Percentiles rank a stretch among this genome's conserved stretches.
Conservation (phyloP, 2,888 invertebrate species). For the Nebria brevicollis region DNA sequence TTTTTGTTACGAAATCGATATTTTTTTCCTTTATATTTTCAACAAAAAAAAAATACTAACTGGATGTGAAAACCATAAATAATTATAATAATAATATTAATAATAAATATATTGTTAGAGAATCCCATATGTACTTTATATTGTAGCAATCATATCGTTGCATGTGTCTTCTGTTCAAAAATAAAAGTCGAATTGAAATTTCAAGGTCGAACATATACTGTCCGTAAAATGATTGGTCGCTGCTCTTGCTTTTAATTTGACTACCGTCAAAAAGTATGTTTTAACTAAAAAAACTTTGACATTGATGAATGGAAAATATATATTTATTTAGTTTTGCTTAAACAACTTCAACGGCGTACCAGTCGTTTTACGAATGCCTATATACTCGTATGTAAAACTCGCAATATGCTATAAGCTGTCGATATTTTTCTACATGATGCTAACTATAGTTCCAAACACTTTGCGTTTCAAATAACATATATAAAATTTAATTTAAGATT, state of each 20-base stretch:
- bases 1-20: not conserved
- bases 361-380: constrained; percentile 20
- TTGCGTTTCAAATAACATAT: not conserved
- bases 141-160: constrained; percentile 34
- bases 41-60: constrained; percentile 32
- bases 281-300: too few relatives aligned
- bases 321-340: not conserved
- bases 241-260: not conserved
- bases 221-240: not conserved
- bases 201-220: constrained; percentile 31
- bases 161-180: constrained; percentile 32
- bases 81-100: constrained; percentile 26
- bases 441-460: not conserved
- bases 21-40: constrained; percentile 39
- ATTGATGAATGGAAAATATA: too few relatives aligned
- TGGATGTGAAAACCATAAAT: constrained; percentile 28
- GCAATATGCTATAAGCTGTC: constrained; percentile 35
- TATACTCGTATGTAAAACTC: constrained; percentile 29
- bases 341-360: not conserved
- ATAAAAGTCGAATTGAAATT: constrained; percentile 34
- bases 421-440: constrained; percentile 37
- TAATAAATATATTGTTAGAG: constrained; percentile 28
- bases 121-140: constrained; percentile 32
- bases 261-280: not conserved
- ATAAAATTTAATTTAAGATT: too few relatives aligned